These are phyloP conservation scores for Calosoma granatense DNA, from an alignment of 1,140 invertebrate species.

Conservation along the genomic window DNA sequence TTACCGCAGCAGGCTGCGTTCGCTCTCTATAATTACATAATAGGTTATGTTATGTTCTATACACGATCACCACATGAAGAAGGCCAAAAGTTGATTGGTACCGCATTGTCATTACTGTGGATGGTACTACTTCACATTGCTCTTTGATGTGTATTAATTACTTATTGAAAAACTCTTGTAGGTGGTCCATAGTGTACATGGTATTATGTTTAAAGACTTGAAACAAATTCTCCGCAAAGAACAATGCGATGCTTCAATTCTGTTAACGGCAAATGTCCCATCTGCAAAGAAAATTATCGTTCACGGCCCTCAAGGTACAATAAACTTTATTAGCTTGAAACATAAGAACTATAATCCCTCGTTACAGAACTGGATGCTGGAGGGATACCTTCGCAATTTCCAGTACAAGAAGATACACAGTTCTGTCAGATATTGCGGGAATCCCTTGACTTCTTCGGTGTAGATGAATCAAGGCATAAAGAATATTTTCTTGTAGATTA, in stretches of 20 bases:
- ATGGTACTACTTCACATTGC: slow-evolving; percentile 52
- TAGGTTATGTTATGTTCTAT: slow-evolving; percentile 99
- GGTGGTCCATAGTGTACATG: slow-evolving; percentile 94
- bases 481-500: slow-evolving; percentile 95
- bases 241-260: slow-evolving; percentile 95
- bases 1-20: slow-evolving; percentile 96
- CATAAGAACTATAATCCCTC: neutral
- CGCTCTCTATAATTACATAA: slow-evolving; percentile 97
- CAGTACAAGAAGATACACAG: slow-evolving; percentile 97
- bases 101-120: slow-evolving; percentile 91
- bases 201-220: slow-evolving; percentile 98
- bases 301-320: slow-evolving; percentile 71
- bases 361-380: slow-evolving; percentile 70
- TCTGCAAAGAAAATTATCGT: slow-evolving; percentile 99
- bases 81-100: slow-evolving; percentile 81
- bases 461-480: slow-evolving; percentile 79
- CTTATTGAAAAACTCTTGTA: slow-evolving; percentile 37
- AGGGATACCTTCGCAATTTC: slow-evolving; percentile 96
- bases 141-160: slow-evolving; percentile 13
- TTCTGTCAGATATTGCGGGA: slow-evolving; percentile 93
- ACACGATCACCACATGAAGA: slow-evolving; percentile 90
- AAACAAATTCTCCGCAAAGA: slow-evolving; percentile 98
- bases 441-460: slow-evolving; percentile 94
- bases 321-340: neutral
- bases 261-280: slow-evolving; percentile 96